Evolutionary conservation across 37 sponge, comb jelly and placozoan genomes (phyloP), one percentile per base, ranked within the genome.

Genomic region (Tethya wilhelma): DNA sequence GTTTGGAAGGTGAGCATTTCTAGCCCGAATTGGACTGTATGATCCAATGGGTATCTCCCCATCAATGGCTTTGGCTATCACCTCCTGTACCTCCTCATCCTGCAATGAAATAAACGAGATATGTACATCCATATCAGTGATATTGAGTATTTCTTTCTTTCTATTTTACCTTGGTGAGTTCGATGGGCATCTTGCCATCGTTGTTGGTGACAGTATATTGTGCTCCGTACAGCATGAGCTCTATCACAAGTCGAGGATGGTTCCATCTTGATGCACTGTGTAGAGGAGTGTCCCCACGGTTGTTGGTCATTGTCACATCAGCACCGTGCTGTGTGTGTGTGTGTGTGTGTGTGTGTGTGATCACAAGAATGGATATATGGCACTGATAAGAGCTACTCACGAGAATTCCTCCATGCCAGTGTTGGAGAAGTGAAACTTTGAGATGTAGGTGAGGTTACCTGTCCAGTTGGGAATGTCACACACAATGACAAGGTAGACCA

Each of bases 391-490:
- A 0, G 6, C 20, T 6, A 62, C 89, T 85, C 62, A 89, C 90
- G 80, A 11, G 49, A 85, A 81, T 55, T 91, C 90, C 67, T 88
- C 92, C 2, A 41, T 78, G 44, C 67, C 84, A 30, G 81, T 67
- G 11, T 71, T 58, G 17, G 97, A 90, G 64, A 96, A 87, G 69
- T 88, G 87, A 72, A 98, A 98, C 45, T 90, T 74, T 55, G 79
- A 88, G 81, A 95, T 91, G 73, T 90, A 98, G 26, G 56, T 64
- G 17, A 98, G 44, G 66, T 93, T 98, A 0, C 87, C 94, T n/a
- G 39, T 78, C 99, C 99, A 98, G 72, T 96, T 96, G 32, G 99
- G 93, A 30, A 98, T 93, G 41, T 98, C 96, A 29, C 88, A 89
- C 17, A 79, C 79, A 69, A 98, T 74, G 46, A 96, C 76, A 22